Evolutionary conservation across 1,140 invertebrate genomes (phyloP).

Genomic region (Drosophila rhopaloa): DNA sequence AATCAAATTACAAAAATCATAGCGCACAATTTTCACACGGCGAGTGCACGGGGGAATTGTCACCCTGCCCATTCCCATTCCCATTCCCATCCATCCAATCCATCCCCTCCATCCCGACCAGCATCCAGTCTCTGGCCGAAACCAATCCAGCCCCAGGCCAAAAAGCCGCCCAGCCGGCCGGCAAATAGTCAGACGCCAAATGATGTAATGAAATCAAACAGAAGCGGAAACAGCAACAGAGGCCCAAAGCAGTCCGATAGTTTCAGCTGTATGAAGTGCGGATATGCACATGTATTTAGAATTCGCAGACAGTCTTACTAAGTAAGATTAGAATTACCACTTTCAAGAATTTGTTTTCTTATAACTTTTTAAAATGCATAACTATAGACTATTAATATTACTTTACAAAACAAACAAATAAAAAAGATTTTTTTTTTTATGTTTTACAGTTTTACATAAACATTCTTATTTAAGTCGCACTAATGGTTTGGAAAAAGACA

Average conservation of each 20-base stretch:
- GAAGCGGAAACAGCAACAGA: constrained; percentile 43
- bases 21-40: constrained; percentile 79
- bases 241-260: constrained; percentile 24
- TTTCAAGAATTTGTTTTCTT: too few species aligned
- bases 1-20: constrained; percentile 83
- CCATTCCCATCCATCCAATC: not conserved
- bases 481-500: too few species aligned
- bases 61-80: constrained; percentile 6
- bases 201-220: constrained; percentile 81
- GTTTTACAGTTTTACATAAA: too few species aligned
- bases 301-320: constrained; percentile 6
- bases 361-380: too few species aligned
- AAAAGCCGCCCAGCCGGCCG: constrained; percentile 52
- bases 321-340: too few species aligned
- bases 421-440: too few species aligned
- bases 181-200: constrained; percentile 80
- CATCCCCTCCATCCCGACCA: not conserved
- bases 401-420: too few species aligned
- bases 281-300: constrained; percentile 23
- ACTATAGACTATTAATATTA: too few species aligned
- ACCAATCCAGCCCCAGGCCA: constrained; percentile 24
- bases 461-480: too few species aligned
- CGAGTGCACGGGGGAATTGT: constrained; percentile 61
- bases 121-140: not conserved
- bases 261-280: constrained; percentile 27